Evolutionary conservation across 23 tunicate species (phyloP), one percentile per base, ranked within the genome.

Genomic region (Aplidium turbinatum): DNA sequence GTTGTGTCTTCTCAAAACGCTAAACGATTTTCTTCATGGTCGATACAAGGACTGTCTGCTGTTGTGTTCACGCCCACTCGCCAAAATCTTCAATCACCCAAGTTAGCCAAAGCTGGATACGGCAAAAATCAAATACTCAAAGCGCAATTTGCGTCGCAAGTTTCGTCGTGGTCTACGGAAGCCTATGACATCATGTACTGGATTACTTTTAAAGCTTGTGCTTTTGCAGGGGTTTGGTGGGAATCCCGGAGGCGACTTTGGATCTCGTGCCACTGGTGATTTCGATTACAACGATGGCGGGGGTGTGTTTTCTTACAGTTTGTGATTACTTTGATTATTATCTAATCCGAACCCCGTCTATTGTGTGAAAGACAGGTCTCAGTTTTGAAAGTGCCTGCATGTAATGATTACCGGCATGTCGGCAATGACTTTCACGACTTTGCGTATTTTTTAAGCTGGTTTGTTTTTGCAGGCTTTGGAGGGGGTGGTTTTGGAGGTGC

Each of bases 221-320:
- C 31, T 4, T 29, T 13, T 1, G 35, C 30, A 2, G 31, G 30
- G 30, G 3, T 1, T 23, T 46, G 76, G 67, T 24, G 72, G 72
- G 3, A 55, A 38, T 9, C 21, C 38, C 25, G 67, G 42, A 0
- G 58, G 78, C n/a, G 78, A 50, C 29, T 56, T 54, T 16, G 58
- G 60, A 7, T 58, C 66, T 7, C 72, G 93, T 3, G 21, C 47
- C 22, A 86, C 85, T 18, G 80, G 72, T 24, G 93, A 86, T 71
- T 86, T 6, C 36, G 93, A 86, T 31, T 86, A 86, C 63, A 86
- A 86, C 50, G 93, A 86, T 63, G 89, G 81, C 7, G 93, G 93
- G 11, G 91, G 82, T 76, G 29, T 0, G 72, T 58, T 72, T 62
- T 23, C 7, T 23, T 26, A 18, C 18, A 9, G 18, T 62, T 62